phyloP scores from a whole-genome alignment of 2,113 vertebrate species.

The Cervus canadensis region DNA sequence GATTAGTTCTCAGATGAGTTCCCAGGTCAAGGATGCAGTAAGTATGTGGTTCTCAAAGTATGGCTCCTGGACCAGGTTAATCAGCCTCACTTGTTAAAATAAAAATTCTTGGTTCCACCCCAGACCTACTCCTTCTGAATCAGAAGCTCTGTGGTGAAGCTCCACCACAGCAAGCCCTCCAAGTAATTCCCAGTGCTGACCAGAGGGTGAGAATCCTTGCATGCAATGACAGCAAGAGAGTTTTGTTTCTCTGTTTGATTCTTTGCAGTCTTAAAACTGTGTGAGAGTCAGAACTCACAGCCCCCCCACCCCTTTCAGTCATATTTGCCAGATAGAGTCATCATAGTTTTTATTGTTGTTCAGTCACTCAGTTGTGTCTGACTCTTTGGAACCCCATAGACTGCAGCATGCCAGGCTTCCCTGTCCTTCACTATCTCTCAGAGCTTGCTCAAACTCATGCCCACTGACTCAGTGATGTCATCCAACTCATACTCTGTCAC shows the following conservation, averaged over 20 bases:
- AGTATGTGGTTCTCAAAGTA: neutral
- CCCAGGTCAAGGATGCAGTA: no score
- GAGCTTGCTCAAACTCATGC: neutral
- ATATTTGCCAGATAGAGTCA: neutral
- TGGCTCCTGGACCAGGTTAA: neutral
- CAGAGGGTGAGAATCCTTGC: neutral
- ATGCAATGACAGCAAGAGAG: neutral
- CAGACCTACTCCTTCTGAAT: neutral
- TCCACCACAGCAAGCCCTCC: no score
- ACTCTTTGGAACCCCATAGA: neutral
- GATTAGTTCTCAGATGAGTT: neutral
- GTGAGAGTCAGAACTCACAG: neutral
- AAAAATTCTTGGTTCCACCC: neutral
- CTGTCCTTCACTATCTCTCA: neutral
- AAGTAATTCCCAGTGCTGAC: rapidly evolving
- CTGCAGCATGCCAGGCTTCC: neutral
- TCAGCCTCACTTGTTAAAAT: neutral
- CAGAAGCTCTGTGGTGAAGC: neutral
- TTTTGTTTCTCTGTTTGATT: neutral
- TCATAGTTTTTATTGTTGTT: neutral
- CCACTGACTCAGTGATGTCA: neutral
- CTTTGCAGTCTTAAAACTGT: neutral
- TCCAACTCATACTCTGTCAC: neutral
- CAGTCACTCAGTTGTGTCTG: neutral
- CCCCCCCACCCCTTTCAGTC: neutral